Evolutionary conservation across 2,113 vertebrate species (phyloP), one percentile per base, ranked within the genome.

Genomic region (Amazona guildingii): DNA sequence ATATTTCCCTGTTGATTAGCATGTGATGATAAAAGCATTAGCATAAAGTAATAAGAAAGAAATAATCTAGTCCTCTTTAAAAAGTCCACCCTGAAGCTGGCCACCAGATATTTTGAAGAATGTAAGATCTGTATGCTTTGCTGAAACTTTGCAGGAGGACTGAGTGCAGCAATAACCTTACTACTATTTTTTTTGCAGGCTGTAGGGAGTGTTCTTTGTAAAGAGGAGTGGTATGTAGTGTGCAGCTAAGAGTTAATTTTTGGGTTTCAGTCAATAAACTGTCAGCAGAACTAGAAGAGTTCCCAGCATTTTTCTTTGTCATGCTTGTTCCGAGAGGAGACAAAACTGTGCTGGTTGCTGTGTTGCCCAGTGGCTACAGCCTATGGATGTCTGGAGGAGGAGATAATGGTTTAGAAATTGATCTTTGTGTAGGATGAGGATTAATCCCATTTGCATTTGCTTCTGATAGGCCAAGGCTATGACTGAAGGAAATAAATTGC

Each of bases 1-100:
- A 2, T 95, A 63, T 95, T 86, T 94, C 94, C 78, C 67, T 90
- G 46, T 91, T 95, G 90, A 74, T 96, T 92, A 92, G 73, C 33
- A 39, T 33, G 31, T 69, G 77, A 69, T 82, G 67, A 41, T 76
- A 74, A 82, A 92, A 88, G 25, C 11, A 75, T 79, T 92, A 67
- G 18, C 28, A 48, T 92, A 48, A 95, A 76, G 43, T 79, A 86
- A 33, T 83, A 88, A 82, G 51, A 69, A 92, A 79, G 76, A 83
- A 96, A 88, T 67, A 54, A 49, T 85, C 28, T 85, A 49, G 17
- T 83, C 20, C 33, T 87, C 11, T 52, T 78, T 82, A n/a, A 92
- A 61, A 91, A 63, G 63, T 64, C 86, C 54, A 61, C 51, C 37
- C 48, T 77, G 49, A 79, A 87, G 35, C 46, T 94, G 95, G 25